Evolutionary conservation across 2,113 vertebrate genomes (phyloP), one percentile per base, ranked within the genome.

Genomic region (Serilophus lunatus): DNA sequence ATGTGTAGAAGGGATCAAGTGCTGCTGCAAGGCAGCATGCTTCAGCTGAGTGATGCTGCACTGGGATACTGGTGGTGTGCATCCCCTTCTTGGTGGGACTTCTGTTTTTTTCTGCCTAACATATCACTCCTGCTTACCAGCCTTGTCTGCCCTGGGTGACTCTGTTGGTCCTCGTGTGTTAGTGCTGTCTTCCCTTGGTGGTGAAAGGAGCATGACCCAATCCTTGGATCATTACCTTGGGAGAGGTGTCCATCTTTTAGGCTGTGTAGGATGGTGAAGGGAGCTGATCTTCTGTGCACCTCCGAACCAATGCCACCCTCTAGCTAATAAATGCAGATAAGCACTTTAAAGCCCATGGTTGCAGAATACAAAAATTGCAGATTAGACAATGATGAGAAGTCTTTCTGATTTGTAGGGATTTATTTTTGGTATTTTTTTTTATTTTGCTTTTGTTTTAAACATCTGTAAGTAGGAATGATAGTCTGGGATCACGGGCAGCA

Each of bases 181-280:
- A 36, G 23, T 1, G 7, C 23, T 71, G 42, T 31, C 68, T 31
- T 20, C 57, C 63, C 63, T 56, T 18, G 71, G 49, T 24, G 25
- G 16, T 4, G 2, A 23, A 0, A 12, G 47, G 69, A 81, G 36
- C 42, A 10, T 0, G 11, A 13, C 31, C 2, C 5, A 88, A 18
- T 22, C 13, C 40, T 80, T 29, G 63, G 29, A 25, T 33, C 22
- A 3, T 18, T 45, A 42, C 20, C 19, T 9, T 2, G 22, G 12
- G 29, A 61, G 13, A 10, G 6, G 5, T 40, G 17, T 36, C n/a
- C 45, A 9, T 44, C 44, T 64, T 40, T 44, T 17, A 11, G 7
- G 35, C 17, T 44, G 1, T 0, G 0, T 13, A 31, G 26, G 13
- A 33, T 47, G 42, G n/a, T 33, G 66, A 38, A 38, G 1, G 22